Base-by-base conservation (phyloP, 2,888 invertebrate species). In the Muschampia plurimacula region DNA sequence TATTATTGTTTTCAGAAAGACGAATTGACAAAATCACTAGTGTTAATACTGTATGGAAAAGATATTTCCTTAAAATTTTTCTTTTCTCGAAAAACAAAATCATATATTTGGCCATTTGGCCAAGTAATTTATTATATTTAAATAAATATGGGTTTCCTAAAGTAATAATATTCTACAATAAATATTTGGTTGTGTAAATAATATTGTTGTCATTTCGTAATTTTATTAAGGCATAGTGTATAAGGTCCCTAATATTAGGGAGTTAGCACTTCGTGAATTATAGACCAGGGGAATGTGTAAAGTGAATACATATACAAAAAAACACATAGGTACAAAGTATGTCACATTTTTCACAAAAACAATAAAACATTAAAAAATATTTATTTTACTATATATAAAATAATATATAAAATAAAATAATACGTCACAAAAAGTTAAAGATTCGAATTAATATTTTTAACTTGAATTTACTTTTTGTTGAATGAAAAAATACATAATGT, bases 261-360 rank as follows among this genome's bases (percentile, higher is more conserved):
- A 86, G 83, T 68, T 83, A 86, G 88, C 90, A 90, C 90, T 89
- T 89, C 80, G 90, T 90, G 89, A 86, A 79, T 77, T 77, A 72
- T 76, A 73, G 15, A 67, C 72, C 69, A 74, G 74, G 75, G 77
- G 22, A 22, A 22, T 22, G 22, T 22, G 22, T 22, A 22, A 22
- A 22, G 22, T 22, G 22, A 22, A 22, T 22, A 22, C 22, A 22
- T 22, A 22, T 22, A 67, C 71, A 71, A 36, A 65, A 65, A 57
- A n/a, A 9, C 1, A 9, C 28, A 28, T 52, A 32, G n/a, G n/a
- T 15, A 28, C 52, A 65, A 32, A 39, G 39, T 7, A 39, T 39
- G 5, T 39, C 6, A 39, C 6, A 5, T 39, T 6, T 39, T 39
- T 39, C 6, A 2, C 6, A 39, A 39, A 39, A 5, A 6, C 2